These are phyloP conservation scores for Ylistrum balloti DNA, from an alignment of 1,140 invertebrate genomes.

Conservation along the genomic window DNA sequence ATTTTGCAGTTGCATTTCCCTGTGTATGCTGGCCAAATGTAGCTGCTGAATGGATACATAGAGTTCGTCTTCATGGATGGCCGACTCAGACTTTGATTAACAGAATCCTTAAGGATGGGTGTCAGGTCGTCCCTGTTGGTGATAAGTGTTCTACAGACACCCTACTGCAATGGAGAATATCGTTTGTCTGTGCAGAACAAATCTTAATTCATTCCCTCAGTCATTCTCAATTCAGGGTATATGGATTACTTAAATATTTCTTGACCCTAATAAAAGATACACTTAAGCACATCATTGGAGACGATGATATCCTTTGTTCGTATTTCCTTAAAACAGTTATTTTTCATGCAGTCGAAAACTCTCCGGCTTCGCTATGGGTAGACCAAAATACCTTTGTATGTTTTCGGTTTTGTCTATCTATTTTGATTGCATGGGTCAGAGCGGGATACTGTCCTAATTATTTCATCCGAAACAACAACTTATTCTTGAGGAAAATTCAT, in stretches of 20 bases:
- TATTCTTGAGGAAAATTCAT: conserved; percentile 45
- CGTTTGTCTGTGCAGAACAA: conserved; percentile 49
- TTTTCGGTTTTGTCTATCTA: conserved; percentile 47
- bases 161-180: conserved; percentile 49
- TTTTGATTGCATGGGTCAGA: conserved; percentile 43
- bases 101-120: conserved; percentile 29
- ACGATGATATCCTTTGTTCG: not conserved
- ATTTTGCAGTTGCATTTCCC: not conserved
- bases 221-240: conserved; percentile 45
- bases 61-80: not conserved
- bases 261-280: conserved; percentile 20
- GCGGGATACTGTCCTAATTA: conserved; percentile 46
- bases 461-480: conserved; percentile 50
- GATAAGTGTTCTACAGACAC: not conserved
- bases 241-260: conserved; percentile 47
- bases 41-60: not conserved
- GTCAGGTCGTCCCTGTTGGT: conserved; percentile 42
- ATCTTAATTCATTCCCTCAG: conserved; percentile 49
- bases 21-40: not conserved
- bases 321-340: conserved; percentile 50
- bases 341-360: conserved; percentile 41
- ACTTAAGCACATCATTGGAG: not conserved
- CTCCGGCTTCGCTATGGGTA: not conserved
- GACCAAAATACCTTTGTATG: conserved; percentile 85
- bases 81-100: not conserved